Percentiles rank a stretch among this genome's conserved stretches.
phyloP scores from a whole-genome alignment of 2,888 invertebrate species.

The Idaea straminata region DNA sequence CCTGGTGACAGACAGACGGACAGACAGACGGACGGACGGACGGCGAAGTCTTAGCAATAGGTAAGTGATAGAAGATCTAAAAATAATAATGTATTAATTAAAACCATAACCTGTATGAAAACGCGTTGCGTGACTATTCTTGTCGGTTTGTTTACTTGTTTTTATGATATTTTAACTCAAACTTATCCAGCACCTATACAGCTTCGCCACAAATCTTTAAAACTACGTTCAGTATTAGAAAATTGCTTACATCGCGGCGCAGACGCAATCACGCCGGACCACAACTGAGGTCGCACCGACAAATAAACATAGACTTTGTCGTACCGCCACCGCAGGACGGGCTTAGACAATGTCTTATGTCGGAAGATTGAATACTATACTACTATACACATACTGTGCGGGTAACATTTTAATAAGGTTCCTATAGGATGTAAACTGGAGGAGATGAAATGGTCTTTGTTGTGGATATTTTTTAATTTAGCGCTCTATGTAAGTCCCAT shows the following conservation, averaged over 20 bases:
- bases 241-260: conserved; percentile 68
- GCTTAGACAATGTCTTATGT: conserved; percentile 63
- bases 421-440: neutral
- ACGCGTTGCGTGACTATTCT: no score
- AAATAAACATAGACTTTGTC: conserved; percentile 71
- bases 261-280: conserved; percentile 68
- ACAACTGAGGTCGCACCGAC: conserved; percentile 64
- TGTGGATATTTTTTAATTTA: neutral
- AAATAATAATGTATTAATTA: no score
- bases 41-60: no score
- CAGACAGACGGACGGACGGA: no score
- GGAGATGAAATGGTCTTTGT: neutral
- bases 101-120: no score
- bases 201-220: neutral
- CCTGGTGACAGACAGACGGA: no score
- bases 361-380: conserved; percentile 43
- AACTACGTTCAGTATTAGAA: conserved; percentile 59
- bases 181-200: no score
- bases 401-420: neutral
- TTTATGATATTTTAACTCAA: no score
- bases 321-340: conserved; percentile 67
- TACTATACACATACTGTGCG: neutral
- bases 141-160: no score
- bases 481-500: no score
- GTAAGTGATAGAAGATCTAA: no score